Evolutionary conservation across 2,888 invertebrate genomes (phyloP), one percentile per base, ranked within the genome.

Genomic region (Tenthredo mesomela): DNA sequence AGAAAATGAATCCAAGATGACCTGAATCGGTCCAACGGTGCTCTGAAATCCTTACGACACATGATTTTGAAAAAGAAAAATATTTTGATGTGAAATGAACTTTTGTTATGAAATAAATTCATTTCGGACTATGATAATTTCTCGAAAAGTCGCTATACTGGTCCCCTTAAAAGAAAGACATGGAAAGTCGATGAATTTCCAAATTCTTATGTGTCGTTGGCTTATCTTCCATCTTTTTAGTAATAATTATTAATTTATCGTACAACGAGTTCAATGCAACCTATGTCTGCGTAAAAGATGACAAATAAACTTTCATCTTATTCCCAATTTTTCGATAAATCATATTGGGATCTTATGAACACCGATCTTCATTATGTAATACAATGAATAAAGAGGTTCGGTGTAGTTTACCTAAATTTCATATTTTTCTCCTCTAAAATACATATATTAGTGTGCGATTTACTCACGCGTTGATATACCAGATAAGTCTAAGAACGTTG

Each of bases 401-500:
- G 21, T 61, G 3, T 10, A 61, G 7, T 12, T 61, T 61, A 21
- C 2, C n/a, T 21, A 29, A 10, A 25, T 29, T 29, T 65, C 9
- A 21, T 65, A 0, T 37, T 6, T 67, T 67, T 67, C 33, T 33
- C 1, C 33, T 67, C 15, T 33, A 15, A 73, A 33, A 12, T 67
- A 25, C 0, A 18, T 67, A 6, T 67, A 6, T 29, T 29, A 73
- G 25, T 9, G 43, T 37, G 25, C 2, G 10, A 43, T 67, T 70
- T 70, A 85, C 82, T 85, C 71, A 85, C 84, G 70, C 25, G 65
- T 43, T 6, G 78, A 25, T n/a, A 87, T 86, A 73, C 89, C 91
- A 70, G 91, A 91, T 73, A 93, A 89, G 88, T 93, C 92, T 86
- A 93, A 88, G 88, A 92, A 92, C 75, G 88, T 90, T 58, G 93